phyloP scores from a whole-genome alignment of 2,113 vertebrate species.

The Vanacampus margaritifer region DNA sequence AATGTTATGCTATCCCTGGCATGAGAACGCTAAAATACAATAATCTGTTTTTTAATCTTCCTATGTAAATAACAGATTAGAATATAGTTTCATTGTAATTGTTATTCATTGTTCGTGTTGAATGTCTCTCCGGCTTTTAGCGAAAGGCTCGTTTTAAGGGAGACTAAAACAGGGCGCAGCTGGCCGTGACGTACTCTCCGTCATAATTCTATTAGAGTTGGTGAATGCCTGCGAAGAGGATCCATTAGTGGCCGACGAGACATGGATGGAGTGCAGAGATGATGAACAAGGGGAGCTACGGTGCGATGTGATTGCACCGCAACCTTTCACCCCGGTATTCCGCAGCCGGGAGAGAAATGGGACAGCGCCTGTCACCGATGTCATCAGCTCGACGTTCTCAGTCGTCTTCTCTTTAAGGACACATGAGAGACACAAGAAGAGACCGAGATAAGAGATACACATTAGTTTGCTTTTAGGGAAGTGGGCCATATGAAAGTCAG shows the following conservation, averaged over 20 bases:
- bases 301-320: slow-evolving; percentile 43
- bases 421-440: neutral
- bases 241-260: slow-evolving; percentile 69
- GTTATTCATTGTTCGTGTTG: slow-evolving; percentile 8
- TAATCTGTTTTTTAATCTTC: no score
- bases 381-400: slow-evolving; percentile 1
- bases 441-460: neutral
- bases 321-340: slow-evolving; percentile 44
- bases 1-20: no score
- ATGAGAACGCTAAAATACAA: no score
- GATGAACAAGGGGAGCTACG: slow-evolving; percentile 37
- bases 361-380: slow-evolving; percentile 43
- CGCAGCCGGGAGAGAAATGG: slow-evolving; percentile 19
- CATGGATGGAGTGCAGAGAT: slow-evolving; percentile 55
- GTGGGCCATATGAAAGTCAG: neutral
- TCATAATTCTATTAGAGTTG: slow-evolving; percentile 67
- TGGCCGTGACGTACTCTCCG: slow-evolving; percentile 56
- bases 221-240: slow-evolving; percentile 63
- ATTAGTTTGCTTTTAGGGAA: no score
- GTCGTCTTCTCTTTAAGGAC: neutral
- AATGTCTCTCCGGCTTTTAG: slow-evolving; percentile 30
- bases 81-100: slow-evolving; percentile 33
- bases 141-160: slow-evolving; percentile 28
- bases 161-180: slow-evolving; percentile 4
- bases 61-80: neutral